Base-by-base conservation (phyloP, 2,113 vertebrate species). In the Osmerus mordax region DNA sequence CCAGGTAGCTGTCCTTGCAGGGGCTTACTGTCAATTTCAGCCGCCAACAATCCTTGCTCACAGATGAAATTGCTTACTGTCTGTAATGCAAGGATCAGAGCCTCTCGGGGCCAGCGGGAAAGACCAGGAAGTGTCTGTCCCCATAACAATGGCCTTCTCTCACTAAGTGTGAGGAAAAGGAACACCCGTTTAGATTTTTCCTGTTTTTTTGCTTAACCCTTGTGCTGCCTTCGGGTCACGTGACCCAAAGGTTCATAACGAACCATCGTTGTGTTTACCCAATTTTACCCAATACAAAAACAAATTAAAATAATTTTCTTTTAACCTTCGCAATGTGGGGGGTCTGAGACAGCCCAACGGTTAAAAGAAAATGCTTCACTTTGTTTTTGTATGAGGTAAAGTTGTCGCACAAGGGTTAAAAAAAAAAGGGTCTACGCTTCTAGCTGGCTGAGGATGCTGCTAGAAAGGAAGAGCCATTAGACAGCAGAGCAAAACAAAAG, bases 391-490 rank as follows among this genome's bases (percentile, higher is more conserved):
- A 21, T 21, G 21, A 21, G 21, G 21, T 21, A 21, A 21, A 21
- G 21, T 21, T 21, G 21, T 21, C 21, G 21, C 21, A 21, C 21
- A 21, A 21, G 21, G 21, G 21, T 21, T 21, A 28, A 12, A n/a
- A 16, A 41, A 19, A 13, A 47, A 65, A 23, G 29, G 14, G 7
- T 5, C 25, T 59, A n/a, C 73, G 70, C 72, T 68, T 72, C 72
- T 83, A 65, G 72, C 12, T 65, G 15, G 72, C 12, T 65, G 15
- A 12, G 71, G 23, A 55, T 76, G 23, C 29, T 78, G 54, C 68
- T 76, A 69, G 52, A 74, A 75, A 82, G 80, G 84, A 89, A 61
- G 77, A 77, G 69, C 73, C 73, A 77, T 87, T 85, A 83, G 82
- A 72, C 80, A 62, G 36, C 14, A 55, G 55, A 53, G 64, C 63